Conservation (phyloP, 2,113 vertebrate species). For the Semnornis frantzii region DNA sequence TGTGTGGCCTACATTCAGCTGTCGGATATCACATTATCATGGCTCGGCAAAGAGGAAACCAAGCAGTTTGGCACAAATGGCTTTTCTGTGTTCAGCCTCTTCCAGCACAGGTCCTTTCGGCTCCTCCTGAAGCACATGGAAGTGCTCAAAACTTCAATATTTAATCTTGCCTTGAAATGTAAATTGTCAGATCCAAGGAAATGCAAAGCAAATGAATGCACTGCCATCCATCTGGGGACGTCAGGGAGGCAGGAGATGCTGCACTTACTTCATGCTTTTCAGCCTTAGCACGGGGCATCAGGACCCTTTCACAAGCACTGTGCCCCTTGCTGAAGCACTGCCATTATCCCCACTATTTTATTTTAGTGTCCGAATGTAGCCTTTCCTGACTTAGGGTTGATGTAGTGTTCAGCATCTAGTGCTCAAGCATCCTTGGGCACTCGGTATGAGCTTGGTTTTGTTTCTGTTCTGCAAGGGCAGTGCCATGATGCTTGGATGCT, state of each 20-base stretch:
- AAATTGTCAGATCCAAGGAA: constrained; percentile 43
- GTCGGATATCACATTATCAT: constrained; percentile 57
- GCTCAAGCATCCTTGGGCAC: not conserved
- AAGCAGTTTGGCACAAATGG: constrained; percentile 70
- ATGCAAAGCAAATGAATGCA: not conserved
- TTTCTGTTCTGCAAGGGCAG: not conserved
- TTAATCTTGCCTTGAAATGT: constrained; percentile 67
- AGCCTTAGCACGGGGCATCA: not conserved
- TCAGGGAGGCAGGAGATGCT: not conserved
- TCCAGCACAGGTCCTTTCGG: constrained; percentile 3
- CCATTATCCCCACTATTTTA: not conserved
- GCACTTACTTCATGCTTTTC: not conserved
- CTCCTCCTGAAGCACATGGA: constrained; percentile 62
- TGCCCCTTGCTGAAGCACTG: not conserved
- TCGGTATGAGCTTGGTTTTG: rapidly evolving
- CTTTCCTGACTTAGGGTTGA: not conserved
- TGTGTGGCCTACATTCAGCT: constrained; percentile 60
- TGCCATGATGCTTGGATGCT: not conserved
- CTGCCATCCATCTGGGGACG: rapidly evolving
- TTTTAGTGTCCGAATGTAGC: not conserved
- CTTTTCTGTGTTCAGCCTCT: constrained; percentile 64
- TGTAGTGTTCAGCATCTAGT: not conserved
- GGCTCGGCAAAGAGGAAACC: constrained; percentile 62
- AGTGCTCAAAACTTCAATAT: constrained; percentile 66
- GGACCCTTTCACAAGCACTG: not conserved